Percentiles rank a stretch among this genome's conserved stretches.
Conservation (phyloP, 2,888 invertebrate genomes). For the Lutraria lutraria region DNA sequence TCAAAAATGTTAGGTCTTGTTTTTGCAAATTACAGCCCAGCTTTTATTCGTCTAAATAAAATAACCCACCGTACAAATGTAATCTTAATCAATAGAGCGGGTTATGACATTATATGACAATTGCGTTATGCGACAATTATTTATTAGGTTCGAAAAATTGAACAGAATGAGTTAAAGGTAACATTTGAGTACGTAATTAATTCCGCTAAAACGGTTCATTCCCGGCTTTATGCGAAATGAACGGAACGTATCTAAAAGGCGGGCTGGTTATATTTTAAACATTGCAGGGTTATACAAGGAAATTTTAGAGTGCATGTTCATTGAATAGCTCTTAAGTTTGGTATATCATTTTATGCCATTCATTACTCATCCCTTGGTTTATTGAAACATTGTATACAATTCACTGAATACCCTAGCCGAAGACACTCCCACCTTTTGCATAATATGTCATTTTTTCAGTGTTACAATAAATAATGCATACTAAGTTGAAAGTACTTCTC, state of each 20-base stretch:
- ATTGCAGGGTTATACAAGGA: background rate
- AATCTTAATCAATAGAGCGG: background rate
- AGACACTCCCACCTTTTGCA: background rate
- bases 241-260: constrained; percentile 7
- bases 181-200: background rate
- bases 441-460: background rate
- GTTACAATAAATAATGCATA: background rate
- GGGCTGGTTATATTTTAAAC: background rate
- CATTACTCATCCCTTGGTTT: background rate
- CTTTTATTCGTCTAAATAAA: background rate
- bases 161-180: background rate
- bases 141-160: background rate
- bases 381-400: constrained; percentile 10
- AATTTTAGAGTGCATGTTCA: background rate
- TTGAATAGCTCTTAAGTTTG: background rate
- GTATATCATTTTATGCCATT: constrained; percentile 15
- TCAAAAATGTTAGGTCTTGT: constrained; percentile 20
- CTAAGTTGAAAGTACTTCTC: background rate
- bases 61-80: background rate
- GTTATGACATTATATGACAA: background rate
- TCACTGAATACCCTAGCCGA: background rate
- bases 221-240: constrained; percentile 12
- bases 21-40: constrained; percentile 9
- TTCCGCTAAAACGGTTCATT: constrained; percentile 11
- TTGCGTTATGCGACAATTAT: background rate